These are phyloP conservation scores for Hippocampus guttulatus DNA, from an alignment of 2,113 vertebrate species.

Conservation along the genomic window DNA sequence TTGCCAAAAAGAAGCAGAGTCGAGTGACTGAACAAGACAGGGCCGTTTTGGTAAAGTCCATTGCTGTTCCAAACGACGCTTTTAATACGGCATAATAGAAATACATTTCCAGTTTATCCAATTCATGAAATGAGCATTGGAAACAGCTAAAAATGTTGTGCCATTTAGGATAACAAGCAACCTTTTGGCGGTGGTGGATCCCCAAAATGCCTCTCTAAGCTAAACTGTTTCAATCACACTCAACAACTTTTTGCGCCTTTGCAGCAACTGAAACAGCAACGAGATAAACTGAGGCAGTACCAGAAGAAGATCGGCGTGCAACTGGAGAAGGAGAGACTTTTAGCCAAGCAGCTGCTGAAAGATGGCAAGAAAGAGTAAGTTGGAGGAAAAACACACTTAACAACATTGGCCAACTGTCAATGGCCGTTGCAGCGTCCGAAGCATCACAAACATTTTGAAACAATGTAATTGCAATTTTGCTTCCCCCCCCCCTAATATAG, in stretches of 20 bases:
- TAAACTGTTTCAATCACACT: background rate
- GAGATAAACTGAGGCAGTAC: slow-evolving; percentile 90
- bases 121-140: no score
- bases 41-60: slow-evolving; percentile 78
- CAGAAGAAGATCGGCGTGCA: slow-evolving; percentile 81
- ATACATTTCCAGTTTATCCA: no score
- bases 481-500: no score
- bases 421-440: no score
- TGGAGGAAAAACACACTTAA: no score
- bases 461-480: no score
- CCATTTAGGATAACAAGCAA: no score
- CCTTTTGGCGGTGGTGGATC: no score
- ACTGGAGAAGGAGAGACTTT: slow-evolving; percentile 79
- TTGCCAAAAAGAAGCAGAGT: slow-evolving; percentile 84
- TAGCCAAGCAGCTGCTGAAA: slow-evolving; percentile 84
- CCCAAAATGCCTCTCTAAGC: background rate
- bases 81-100: no score
- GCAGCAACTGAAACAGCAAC: slow-evolving; percentile 94
- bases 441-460: no score
- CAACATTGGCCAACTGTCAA: no score
- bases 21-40: slow-evolving; percentile 89
- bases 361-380: slow-evolving; percentile 89
- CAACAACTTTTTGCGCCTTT: background rate
- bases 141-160: no score
- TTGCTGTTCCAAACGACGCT: background rate